Base-by-base conservation (phyloP, 2,888 invertebrate species). In the Lordiphosa fenestrarum region DNA sequence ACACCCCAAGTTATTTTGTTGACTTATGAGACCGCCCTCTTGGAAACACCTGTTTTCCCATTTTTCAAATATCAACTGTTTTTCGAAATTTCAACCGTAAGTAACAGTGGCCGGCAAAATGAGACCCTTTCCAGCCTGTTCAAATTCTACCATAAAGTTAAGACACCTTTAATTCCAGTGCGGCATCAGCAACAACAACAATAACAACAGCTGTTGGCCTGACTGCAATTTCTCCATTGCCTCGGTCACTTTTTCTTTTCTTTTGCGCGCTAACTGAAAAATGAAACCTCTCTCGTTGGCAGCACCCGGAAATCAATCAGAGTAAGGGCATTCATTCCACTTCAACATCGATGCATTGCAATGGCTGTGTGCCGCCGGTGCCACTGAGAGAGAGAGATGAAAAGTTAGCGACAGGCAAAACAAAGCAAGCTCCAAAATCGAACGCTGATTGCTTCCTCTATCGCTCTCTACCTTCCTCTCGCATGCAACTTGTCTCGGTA, bases 221-320 rank as follows among this genome's bases (percentile, higher is more conserved):
- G 15, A 15, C 40, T 40, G 60, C 60, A 74, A 61, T 73, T 73
- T 73, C 69, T 63, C 69, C 75, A 66, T 61, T 58, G 72, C 67
- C 72, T 63, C 60, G 61, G 70, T 67, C 75, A 71, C 67, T 73
- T 75, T 71, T 75, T 64, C 72, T 61, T 41, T 52, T 25, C 12
- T 33, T 46, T 50, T 39, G 13, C 23, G 15, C 30, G 35, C 47
- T 53, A 40, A 44, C 39, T 41, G 56, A 76, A 68, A 67, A 68
- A 67, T 61, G 66, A 68, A 69, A 69, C 65, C 59, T 50, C 48
- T 37, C 23, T 30, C 36, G 48, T 39, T 21, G 61, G 65, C 69
- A 53, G 73, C 76, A 86, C 81, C 86, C 85, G 85, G 84, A 86
- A 86, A 86, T 86, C 80, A 85, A 85, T 85, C 84, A 85, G 74